phyloP scores from a whole-genome alignment of 2,888 invertebrate genomes.

The Anarsia innoxiella region DNA sequence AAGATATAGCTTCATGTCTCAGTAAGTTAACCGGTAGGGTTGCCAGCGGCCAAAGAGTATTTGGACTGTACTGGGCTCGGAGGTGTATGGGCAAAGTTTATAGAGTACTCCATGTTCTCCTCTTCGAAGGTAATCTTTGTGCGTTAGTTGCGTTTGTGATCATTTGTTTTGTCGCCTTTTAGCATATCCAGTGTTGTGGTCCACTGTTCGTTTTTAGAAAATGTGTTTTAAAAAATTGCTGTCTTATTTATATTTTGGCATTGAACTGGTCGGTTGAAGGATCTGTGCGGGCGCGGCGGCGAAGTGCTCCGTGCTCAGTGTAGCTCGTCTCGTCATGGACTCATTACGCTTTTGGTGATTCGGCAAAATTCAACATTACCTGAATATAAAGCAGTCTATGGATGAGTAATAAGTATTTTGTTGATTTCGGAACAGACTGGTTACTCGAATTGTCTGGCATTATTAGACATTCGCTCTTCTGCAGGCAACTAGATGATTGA shows the following conservation, averaged over 20 bases:
- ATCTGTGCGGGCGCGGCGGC: slow-evolving; percentile 6
- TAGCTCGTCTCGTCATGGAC: slow-evolving; percentile 13
- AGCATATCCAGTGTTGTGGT: slow-evolving; percentile 31
- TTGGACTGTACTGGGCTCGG: no score
- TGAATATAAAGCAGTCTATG: no score
- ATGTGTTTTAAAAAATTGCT: slow-evolving; percentile 23
- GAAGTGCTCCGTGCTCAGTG: slow-evolving; percentile 14
- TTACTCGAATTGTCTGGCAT: no score
- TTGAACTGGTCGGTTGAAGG: slow-evolving; percentile 21
- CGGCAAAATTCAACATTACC: slow-evolving; percentile 46
- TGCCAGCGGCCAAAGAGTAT: no score
- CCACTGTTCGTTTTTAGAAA: slow-evolving; percentile 23
- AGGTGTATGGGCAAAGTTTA: no score
- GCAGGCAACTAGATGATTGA: no score
- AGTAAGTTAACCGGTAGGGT: slow-evolving; percentile 18
- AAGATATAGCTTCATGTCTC: neutral
- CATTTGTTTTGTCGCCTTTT: slow-evolving; percentile 25
- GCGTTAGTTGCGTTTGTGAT: slow-evolving; percentile 21
- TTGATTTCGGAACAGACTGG: no score
- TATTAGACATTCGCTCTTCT: no score
- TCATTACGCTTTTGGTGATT: slow-evolving; percentile 45
- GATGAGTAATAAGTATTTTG: no score
- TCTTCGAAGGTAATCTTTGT: no score
- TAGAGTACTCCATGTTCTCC: no score
- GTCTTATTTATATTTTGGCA: slow-evolving; percentile 26